These are phyloP conservation scores for Myotis lucifugus DNA, from an alignment of 2,113 vertebrate species.

Conservation along the genomic window DNA sequence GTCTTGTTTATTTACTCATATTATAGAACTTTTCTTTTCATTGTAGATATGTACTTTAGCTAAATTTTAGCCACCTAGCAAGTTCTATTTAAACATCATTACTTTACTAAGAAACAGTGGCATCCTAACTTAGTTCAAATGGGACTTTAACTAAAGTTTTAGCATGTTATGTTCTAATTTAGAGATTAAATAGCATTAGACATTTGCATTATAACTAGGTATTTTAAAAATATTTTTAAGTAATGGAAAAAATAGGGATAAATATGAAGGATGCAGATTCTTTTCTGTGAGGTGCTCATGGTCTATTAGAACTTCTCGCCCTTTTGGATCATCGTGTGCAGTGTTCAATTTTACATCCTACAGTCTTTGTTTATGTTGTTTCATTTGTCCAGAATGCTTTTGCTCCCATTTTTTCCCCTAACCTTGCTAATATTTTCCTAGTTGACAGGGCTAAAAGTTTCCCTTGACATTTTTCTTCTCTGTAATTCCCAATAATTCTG, in stretches of 20 bases:
- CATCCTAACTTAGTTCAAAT: background rate
- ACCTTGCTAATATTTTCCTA: background rate
- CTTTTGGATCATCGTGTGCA: background rate
- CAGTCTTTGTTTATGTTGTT: background rate
- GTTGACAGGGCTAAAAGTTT: background rate
- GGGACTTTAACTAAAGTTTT: background rate
- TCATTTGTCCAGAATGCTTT: constrained; percentile 31
- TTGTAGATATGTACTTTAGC: background rate
- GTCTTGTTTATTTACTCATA: background rate
- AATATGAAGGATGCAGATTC: background rate
- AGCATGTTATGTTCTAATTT: background rate
- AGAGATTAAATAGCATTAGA: background rate
- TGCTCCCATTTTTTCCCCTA: background rate
- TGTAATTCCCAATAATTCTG: background rate
- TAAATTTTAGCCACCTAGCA: background rate
- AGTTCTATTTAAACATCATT: constrained; percentile 11
- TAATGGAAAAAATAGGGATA: background rate
- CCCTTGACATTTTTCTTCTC: background rate
- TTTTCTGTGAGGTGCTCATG: background rate
- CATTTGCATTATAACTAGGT: background rate
- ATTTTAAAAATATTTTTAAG: background rate
- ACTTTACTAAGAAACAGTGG: background rate
- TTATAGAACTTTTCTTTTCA: background rate
- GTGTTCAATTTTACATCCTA: background rate
- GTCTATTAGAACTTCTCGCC: background rate